These are phyloP conservation scores for Staurois parvus DNA, from an alignment of 2,797 vertebrate species.

Conservation along the genomic window DNA sequence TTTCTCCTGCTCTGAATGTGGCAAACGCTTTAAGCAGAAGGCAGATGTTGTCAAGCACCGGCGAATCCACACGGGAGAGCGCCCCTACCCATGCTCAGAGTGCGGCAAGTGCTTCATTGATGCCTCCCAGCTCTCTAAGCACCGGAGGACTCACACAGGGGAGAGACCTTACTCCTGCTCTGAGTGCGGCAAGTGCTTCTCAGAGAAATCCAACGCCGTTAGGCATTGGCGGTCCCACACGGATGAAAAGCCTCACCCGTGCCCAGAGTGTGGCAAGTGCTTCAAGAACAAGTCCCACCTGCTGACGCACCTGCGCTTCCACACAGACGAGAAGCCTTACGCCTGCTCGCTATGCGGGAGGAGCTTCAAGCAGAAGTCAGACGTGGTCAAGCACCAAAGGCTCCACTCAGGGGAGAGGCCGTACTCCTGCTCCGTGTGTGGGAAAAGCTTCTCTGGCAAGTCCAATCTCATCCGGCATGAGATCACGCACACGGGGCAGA, in stretches of 20 bases:
- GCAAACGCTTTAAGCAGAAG: background rate
- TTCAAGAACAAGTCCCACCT: background rate
- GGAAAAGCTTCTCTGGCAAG: background rate
- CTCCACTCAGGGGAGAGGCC: background rate
- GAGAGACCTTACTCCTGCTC: background rate
- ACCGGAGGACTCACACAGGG: background rate
- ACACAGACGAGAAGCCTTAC: conserved; percentile 3
- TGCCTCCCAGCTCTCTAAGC: background rate
- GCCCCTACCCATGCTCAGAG: background rate
- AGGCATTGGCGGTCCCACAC: background rate
- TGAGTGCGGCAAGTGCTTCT: background rate
- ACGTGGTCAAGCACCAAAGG: background rate
- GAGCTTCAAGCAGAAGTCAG: background rate
- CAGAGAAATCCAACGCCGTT: background rate
- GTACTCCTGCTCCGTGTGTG: background rate
- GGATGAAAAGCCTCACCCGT: background rate
- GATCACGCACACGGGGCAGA: background rate
- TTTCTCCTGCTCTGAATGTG: conserved; percentile 2
- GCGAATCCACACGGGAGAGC: conserved; percentile 9
- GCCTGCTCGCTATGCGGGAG: background rate
- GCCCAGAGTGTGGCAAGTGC: conserved; percentile 3
- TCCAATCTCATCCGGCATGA: background rate
- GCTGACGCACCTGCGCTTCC: background rate
- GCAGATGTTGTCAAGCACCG: background rate
- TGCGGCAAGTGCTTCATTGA: background rate